phyloP scores from a whole-genome alignment of 2,888 invertebrate species.

The Dastarcus helophoroides region DNA sequence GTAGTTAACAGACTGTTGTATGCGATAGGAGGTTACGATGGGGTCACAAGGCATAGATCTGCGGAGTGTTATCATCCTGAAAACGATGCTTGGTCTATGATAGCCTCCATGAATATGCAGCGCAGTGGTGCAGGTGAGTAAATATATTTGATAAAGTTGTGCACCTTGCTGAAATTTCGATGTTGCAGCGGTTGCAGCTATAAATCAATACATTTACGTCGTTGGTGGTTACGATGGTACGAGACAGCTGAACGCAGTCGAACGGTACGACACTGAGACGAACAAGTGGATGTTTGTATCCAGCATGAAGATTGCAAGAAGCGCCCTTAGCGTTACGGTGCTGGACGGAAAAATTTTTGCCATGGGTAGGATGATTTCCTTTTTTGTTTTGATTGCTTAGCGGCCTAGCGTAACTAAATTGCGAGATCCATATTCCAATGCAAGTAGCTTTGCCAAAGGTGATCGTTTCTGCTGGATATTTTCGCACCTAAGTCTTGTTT shows the following conservation, averaged over 20 bases:
- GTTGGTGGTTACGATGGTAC: constrained; percentile 89
- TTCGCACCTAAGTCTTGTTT: too few relatives aligned
- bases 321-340: constrained; percentile 79
- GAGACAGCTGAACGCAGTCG: constrained; percentile 71
- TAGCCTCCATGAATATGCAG: constrained; percentile 64
- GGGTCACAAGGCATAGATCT: constrained; percentile 59
- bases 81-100: constrained; percentile 75
- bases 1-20: constrained; percentile 58
- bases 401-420: too few relatives aligned
- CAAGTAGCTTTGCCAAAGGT: too few relatives aligned
- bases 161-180: neutral
- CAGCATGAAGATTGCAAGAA: constrained; percentile 67
- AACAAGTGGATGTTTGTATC: constrained; percentile 69
- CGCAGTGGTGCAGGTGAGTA: constrained; percentile 77
- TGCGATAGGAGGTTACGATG: constrained; percentile 87
- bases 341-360: constrained; percentile 81
- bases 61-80: constrained; percentile 92
- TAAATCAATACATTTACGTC: constrained; percentile 83
- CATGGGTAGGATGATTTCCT: constrained; percentile 64
- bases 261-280: constrained; percentile 76
- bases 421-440: too few relatives aligned
- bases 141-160: neutral
- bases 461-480: too few relatives aligned
- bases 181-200: constrained; percentile 60
- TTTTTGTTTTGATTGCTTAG: too few relatives aligned